Conservation (phyloP, 2,888 invertebrate genomes). For the Zygogramma bicolorata region DNA sequence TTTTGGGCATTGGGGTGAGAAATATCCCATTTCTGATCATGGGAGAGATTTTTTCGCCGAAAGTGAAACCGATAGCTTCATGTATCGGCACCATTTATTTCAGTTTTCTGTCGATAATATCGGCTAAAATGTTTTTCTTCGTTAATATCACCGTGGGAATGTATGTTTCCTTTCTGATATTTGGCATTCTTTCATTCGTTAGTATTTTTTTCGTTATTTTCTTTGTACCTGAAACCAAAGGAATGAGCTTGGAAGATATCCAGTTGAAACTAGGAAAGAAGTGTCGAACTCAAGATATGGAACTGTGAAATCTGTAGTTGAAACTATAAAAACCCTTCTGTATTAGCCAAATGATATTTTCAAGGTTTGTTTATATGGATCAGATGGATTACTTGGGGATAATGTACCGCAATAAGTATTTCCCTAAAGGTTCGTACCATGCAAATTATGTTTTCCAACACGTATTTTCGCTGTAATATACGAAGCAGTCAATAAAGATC, state of each 20-base stretch:
- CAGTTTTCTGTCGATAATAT: conserved; percentile 66
- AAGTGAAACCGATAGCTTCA: conserved; percentile 71
- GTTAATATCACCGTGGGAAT: conserved; percentile 64
- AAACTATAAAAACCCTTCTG: neutral
- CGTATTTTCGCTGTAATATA: no score
- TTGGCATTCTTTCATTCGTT: conserved; percentile 62
- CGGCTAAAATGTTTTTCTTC: conserved; percentile 67
- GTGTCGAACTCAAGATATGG: neutral
- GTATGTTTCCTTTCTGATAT: conserved; percentile 67
- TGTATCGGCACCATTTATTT: conserved; percentile 70
- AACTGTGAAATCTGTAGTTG: neutral
- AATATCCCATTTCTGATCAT: conserved; percentile 69
- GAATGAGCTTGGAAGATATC: conserved; percentile 69
- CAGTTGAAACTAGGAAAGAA: conserved; percentile 50
- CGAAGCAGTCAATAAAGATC: no score
- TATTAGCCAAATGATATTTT: neutral
- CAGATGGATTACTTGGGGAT: no score
- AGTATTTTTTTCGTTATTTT: conserved; percentile 65
- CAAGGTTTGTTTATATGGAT: neutral
- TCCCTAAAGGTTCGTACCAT: no score
- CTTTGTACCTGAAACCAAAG: conserved; percentile 69
- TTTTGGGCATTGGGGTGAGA: conserved; percentile 69
- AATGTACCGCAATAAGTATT: no score
- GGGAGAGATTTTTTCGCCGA: conserved; percentile 70
- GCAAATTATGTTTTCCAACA: no score